Evolutionary conservation across 2,797 vertebrate genomes (phyloP).

Genomic region (Halcyon leucocephala): DNA sequence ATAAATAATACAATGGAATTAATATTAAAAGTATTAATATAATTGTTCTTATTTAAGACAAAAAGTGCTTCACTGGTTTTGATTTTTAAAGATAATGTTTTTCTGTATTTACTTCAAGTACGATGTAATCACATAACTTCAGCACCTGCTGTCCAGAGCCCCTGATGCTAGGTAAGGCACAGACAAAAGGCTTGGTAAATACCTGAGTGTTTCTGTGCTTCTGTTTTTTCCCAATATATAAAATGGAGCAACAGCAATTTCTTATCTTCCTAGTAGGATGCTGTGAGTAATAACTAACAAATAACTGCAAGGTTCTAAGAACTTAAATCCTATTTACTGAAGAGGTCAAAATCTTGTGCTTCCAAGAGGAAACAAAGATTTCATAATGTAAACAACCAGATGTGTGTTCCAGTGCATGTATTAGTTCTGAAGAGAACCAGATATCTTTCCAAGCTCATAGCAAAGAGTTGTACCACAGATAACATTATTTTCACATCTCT

Average conservation of each 20-base stretch:
- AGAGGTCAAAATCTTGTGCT: constrained; percentile 31
- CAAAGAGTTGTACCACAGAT: background rate
- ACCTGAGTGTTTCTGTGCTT: background rate
- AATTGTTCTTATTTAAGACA: background rate
- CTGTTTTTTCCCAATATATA: background rate
- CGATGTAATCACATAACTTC: background rate
- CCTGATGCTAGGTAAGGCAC: background rate
- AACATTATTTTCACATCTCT: background rate
- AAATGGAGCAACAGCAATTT: constrained; percentile 40
- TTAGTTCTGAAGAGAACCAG: background rate
- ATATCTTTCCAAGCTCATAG: background rate
- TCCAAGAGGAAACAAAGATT: constrained; percentile 33
- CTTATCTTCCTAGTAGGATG: constrained; percentile 39
- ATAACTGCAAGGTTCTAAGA: constrained; percentile 38
- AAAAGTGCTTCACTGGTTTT: background rate
- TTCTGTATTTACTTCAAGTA: background rate
- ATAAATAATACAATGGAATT: background rate
- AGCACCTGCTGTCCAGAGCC: background rate
- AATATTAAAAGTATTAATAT: background rate
- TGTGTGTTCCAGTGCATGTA: background rate
- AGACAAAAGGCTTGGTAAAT: constrained; percentile 35
- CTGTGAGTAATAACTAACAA: constrained; percentile 46
- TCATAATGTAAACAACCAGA: background rate
- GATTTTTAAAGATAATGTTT: background rate
- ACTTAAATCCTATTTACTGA: constrained; percentile 34